phyloP scores from a whole-genome alignment of 1,140 invertebrate genomes.

The Cotesia vestalis region DNA sequence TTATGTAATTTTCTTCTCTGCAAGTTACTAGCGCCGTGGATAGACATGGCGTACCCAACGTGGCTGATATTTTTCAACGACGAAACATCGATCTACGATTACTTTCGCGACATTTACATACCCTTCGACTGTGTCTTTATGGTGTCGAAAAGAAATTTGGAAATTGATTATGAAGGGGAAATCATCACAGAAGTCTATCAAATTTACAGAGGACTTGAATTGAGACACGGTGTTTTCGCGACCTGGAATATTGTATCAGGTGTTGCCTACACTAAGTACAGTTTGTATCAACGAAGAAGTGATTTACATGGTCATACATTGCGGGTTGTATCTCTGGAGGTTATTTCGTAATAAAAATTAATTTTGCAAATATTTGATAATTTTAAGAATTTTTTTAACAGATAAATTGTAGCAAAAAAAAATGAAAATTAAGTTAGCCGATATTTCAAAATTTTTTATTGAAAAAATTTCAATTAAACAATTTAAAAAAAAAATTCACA shows the following conservation, averaged over 20 bases:
- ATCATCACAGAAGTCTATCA: constrained; percentile 57
- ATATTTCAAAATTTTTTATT: no score
- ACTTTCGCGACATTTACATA: constrained; percentile 51
- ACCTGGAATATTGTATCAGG: constrained; percentile 46
- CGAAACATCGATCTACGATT: constrained; percentile 46
- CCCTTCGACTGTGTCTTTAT: constrained; percentile 58
- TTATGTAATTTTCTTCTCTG: neutral
- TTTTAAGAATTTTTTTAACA: neutral
- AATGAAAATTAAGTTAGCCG: no score
- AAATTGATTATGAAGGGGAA: constrained; percentile 34
- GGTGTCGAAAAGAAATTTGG: constrained; percentile 39
- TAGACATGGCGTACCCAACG: constrained; percentile 59
- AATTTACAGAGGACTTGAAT: constrained; percentile 46
- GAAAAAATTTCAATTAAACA: no score
- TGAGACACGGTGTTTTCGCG: constrained; percentile 49
- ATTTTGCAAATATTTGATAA: no score
- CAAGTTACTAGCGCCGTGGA: constrained; percentile 42
- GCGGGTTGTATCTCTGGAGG: constrained; percentile 53
- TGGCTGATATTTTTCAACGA: constrained; percentile 56
- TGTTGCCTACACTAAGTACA: constrained; percentile 43
- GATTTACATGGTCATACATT: constrained; percentile 56
- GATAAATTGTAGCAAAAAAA: neutral
- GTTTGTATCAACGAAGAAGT: constrained; percentile 56
- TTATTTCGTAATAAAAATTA: constrained; percentile 36
- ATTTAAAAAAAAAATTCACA: no score